Conservation (phyloP, 2,113 vertebrate genomes). For the Pedetes capensis region DNA sequence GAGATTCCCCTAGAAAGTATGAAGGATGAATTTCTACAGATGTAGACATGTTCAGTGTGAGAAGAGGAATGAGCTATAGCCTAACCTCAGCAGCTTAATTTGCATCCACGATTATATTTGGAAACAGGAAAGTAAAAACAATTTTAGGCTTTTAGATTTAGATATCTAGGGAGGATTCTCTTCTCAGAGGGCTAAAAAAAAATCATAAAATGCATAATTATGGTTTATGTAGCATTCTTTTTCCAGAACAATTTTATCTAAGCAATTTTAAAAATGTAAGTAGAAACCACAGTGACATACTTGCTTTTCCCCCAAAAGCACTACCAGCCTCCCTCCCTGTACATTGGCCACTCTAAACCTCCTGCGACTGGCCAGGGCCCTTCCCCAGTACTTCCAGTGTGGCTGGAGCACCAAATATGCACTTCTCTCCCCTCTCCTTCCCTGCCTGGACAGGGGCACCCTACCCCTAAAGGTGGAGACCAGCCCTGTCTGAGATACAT, state of each 20-base stretch:
- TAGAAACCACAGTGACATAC: not conserved
- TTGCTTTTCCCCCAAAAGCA: not conserved
- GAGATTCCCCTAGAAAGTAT: not conserved
- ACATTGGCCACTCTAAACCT: not conserved
- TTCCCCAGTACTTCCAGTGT: not conserved
- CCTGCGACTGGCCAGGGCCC: not conserved
- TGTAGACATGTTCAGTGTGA: not conserved
- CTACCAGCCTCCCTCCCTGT: not conserved
- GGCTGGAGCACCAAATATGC: not conserved
- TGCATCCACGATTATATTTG: constrained; percentile 24
- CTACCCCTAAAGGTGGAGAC: not conserved
- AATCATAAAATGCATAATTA: constrained; percentile 51
- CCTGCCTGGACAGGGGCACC: not conserved
- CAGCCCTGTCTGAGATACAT: not conserved
- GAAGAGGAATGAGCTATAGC: not conserved
- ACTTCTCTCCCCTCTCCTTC: not conserved
- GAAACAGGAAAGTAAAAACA: constrained; percentile 24
- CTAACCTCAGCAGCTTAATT: constrained; percentile 7
- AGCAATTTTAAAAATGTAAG: constrained; percentile 29
- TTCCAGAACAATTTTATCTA: constrained; percentile 39
- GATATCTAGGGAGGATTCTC: constrained; percentile 26
- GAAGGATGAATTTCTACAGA: not conserved
- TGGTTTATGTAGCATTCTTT: constrained; percentile 33
- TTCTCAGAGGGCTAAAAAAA: constrained; percentile 38
- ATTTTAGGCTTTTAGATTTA: constrained; percentile 36